Conservation (phyloP, 2,888 invertebrate genomes). For the Troides oblongomaculatus region DNA sequence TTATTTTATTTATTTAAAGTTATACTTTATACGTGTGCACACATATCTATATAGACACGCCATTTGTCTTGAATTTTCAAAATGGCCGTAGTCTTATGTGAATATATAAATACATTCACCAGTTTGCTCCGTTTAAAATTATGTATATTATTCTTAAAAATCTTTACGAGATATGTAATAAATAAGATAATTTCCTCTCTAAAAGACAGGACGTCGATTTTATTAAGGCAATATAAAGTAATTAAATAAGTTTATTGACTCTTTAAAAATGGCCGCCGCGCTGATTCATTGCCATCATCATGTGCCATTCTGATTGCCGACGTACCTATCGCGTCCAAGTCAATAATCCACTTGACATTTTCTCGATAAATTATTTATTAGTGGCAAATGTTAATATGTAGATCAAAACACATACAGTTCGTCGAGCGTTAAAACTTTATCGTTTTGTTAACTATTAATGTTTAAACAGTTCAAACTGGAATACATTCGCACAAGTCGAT, state of each 20-base stretch:
- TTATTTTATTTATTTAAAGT: no score
- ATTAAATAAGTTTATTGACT: constrained; percentile 29
- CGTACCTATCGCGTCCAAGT: constrained; percentile 36
- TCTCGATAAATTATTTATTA: constrained; percentile 46
- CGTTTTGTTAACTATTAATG: not conserved
- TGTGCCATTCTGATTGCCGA: constrained; percentile 29
- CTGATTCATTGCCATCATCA: constrained; percentile 20
- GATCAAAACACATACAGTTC: constrained; percentile 32
- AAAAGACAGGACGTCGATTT: not conserved
- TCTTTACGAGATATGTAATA: not conserved
- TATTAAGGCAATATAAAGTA: constrained; percentile 21
- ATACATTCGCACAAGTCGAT: not conserved
- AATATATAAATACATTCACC: no score
- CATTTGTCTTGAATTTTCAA: no score
- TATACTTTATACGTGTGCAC: no score
- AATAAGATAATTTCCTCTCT: not conserved
- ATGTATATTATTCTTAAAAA: no score
- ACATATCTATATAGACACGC: no score
- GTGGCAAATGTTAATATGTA: constrained; percentile 49
- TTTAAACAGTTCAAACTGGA: not conserved
- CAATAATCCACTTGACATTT: constrained; percentile 39
- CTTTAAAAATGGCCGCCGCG: constrained; percentile 22
- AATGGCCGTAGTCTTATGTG: no score
- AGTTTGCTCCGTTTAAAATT: no score
- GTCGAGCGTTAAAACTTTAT: not conserved